Percentiles rank a stretch among this genome's conserved stretches.
These are phyloP conservation scores for Drosophila crucigera DNA, from an alignment of 2,888 invertebrate species.

Conservation along the genomic window DNA sequence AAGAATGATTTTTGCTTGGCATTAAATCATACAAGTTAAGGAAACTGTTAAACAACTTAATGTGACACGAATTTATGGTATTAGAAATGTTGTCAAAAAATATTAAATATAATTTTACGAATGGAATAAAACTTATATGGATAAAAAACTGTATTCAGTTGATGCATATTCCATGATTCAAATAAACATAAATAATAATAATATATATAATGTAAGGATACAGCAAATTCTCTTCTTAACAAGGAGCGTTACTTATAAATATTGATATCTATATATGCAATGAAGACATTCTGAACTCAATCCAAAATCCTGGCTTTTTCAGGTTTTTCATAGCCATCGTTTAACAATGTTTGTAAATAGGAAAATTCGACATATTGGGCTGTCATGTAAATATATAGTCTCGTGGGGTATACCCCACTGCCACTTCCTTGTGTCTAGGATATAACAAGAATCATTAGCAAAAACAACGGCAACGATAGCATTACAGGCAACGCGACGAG, in stretches of 20 bases:
- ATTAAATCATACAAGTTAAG: background rate
- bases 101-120: background rate
- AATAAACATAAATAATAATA: background rate
- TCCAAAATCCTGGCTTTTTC: background rate
- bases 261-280: background rate
- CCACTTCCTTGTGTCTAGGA: conserved; percentile 13
- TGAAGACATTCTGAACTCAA: background rate
- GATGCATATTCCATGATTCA: background rate
- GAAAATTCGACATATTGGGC: background rate
- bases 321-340: background rate
- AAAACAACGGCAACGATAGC: conserved; percentile 20
- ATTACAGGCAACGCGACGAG: conserved; percentile 28
- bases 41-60: background rate
- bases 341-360: background rate
- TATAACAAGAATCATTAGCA: conserved; percentile 25
- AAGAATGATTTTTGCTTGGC: conserved; percentile 4
- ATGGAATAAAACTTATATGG: background rate
- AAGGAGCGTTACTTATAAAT: accelerated
- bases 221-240: background rate
- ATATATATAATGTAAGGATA: too few relatives aligned
- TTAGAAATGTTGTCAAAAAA: background rate
- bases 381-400: background rate
- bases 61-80: background rate
- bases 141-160: background rate
- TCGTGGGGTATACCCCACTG: background rate